A percentile compares a stretch with the other conserved stretches of the same genome.
These are phyloP conservation scores for Camelus dromedarius DNA, from an alignment of 2,113 vertebrate species.

Conservation along the genomic window DNA sequence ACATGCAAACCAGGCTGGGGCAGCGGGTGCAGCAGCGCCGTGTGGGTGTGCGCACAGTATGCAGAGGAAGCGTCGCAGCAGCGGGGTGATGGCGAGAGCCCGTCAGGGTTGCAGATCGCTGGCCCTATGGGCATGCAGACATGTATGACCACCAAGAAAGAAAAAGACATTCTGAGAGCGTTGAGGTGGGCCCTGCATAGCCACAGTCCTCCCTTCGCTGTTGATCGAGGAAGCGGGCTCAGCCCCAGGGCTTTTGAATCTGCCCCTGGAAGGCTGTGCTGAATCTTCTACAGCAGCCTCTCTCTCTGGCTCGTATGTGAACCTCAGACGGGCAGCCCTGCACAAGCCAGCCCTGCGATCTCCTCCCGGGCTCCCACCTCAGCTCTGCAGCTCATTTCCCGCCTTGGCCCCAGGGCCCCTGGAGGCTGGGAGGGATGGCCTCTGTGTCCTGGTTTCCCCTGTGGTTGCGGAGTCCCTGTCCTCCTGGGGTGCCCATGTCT, in stretches of 20 bases:
- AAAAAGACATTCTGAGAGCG: not conserved
- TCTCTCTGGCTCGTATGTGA: rapidly evolving
- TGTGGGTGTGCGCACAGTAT: not conserved
- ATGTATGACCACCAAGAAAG: not conserved
- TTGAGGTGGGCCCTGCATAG: too few relatives aligned
- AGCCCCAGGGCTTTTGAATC: not conserved
- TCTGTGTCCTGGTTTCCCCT: not conserved
- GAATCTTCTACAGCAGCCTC: not conserved
- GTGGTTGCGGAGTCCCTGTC: not conserved
- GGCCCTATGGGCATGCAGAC: not conserved
- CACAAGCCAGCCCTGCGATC: rapidly evolving
- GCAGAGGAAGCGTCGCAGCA: not conserved
- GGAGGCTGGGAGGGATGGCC: not conserved
- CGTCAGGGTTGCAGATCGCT: not conserved
- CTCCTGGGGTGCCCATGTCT: not conserved
- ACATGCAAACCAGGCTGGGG: not conserved
- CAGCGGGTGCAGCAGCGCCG: not conserved
- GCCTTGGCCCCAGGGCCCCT: rapidly evolving
- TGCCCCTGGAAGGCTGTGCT: too few relatives aligned
- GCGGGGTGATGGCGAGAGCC: not conserved
- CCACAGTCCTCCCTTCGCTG: not conserved
- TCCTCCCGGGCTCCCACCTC: not conserved
- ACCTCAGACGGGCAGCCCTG: not conserved
- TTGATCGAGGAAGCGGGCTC: not conserved
- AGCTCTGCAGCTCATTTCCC: not conserved